Evolutionary conservation across 2,797 vertebrate species (phyloP).

Genomic region (Chaunax sp.): DNA sequence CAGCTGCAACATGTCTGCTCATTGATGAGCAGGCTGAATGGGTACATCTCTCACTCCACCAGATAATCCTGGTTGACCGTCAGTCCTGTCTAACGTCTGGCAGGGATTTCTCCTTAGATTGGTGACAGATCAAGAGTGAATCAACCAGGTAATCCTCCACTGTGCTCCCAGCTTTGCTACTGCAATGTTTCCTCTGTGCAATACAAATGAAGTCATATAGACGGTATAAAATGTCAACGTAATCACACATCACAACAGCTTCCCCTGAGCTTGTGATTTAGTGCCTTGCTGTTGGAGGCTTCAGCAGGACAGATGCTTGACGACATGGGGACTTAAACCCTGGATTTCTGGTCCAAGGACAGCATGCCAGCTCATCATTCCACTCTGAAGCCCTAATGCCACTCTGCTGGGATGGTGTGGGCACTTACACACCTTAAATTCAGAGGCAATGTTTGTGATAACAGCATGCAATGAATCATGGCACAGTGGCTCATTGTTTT

Average conservation of each 20-base stretch:
- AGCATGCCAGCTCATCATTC: slow-evolving; percentile 55
- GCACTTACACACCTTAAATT: slow-evolving; percentile 53
- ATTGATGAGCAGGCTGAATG: slow-evolving; percentile 29
- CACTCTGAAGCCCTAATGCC: slow-evolving; percentile 41
- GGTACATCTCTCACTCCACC: slow-evolving; percentile 33
- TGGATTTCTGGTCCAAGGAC: slow-evolving; percentile 58
- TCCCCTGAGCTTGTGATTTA: slow-evolving; percentile 49
- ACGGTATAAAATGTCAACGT: slow-evolving; percentile 11
- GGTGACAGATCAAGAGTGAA: slow-evolving; percentile 31
- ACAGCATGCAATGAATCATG: slow-evolving; percentile 40
- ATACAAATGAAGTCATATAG: slow-evolving; percentile 30
- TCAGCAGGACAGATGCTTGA: slow-evolving; percentile 42
- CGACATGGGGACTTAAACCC: slow-evolving; percentile 45
- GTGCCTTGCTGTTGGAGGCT: slow-evolving; percentile 38
- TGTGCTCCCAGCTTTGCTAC: slow-evolving; percentile 4
- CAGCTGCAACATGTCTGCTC: slow-evolving; percentile 23
- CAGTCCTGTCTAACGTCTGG: slow-evolving; percentile 17
- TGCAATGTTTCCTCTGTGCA: slow-evolving; percentile 16
- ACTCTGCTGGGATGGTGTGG: slow-evolving; percentile 34
- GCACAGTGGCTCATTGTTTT: slow-evolving; percentile 17
- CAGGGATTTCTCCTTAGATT: slow-evolving; percentile 46
- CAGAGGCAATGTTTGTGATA: slow-evolving; percentile 55
- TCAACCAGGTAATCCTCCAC: slow-evolving; percentile 35
- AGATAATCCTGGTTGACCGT: slow-evolving; percentile 33
- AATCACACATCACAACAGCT: slow-evolving; percentile 44